Conservation (phyloP, 2,113 vertebrate species). For the Hydrochoerus hydrochaeris region DNA sequence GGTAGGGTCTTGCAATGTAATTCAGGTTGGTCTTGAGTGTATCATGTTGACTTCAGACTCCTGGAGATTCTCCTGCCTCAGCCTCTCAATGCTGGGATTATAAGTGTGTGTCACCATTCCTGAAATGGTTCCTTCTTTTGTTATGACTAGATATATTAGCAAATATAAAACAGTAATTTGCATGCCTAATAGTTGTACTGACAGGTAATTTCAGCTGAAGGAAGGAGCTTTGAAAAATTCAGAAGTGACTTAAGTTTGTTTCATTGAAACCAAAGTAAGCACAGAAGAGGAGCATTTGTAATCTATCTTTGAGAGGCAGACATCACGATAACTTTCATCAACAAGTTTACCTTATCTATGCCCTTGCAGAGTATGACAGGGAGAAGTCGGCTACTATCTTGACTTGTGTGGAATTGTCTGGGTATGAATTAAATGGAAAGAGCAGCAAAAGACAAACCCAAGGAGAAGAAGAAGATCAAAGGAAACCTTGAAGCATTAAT, state of each 20-base stretch:
- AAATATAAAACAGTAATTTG: not conserved
- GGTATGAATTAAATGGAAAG: slow-evolving; percentile 42
- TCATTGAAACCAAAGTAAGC: slow-evolving; percentile 36
- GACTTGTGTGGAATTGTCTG: slow-evolving; percentile 10
- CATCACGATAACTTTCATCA: not conserved
- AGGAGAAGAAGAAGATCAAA: slow-evolving; percentile 42
- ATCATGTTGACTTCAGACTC: not conserved
- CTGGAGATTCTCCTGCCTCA: not conserved
- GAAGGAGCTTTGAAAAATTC: not conserved
- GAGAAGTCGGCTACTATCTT: slow-evolving; percentile 21
- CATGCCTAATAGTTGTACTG: not conserved
- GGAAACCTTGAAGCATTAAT: slow-evolving; percentile 58
- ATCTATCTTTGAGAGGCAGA: slow-evolving; percentile 17
- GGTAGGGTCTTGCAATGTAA: not conserved
- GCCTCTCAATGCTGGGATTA: not conserved
- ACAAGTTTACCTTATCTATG: slow-evolving; percentile 28
- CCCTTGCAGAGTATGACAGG: not conserved
- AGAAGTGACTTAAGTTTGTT: not conserved
- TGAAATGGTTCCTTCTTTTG: slow-evolving; percentile 8
- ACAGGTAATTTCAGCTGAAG: slow-evolving; percentile 35
- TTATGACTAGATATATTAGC: not conserved
- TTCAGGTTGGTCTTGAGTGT: not conserved
- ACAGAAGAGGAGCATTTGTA: not conserved
- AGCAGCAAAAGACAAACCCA: slow-evolving; percentile 26
- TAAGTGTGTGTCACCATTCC: not conserved